These are phyloP conservation scores for Luehdorfia chinensis DNA, from an alignment of 1,140 invertebrate genomes.

Conservation along the genomic window DNA sequence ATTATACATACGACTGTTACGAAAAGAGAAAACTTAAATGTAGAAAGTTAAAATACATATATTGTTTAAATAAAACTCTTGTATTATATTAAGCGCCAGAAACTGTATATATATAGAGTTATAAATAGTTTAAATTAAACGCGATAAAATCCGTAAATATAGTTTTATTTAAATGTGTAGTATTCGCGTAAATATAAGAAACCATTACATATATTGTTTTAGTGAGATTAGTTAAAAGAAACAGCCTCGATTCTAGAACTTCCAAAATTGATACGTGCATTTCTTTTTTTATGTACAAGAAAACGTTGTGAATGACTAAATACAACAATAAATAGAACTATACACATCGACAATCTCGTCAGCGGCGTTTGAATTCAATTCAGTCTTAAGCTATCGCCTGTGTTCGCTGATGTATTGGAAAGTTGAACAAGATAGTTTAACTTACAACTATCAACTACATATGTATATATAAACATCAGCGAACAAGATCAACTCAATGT, in stretches of 20 bases:
- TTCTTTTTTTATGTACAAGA: conserved; percentile 13
- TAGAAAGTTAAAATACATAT: no score
- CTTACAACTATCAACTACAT: background rate
- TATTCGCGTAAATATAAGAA: no score
- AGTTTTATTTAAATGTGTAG: no score
- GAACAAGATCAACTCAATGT: background rate
- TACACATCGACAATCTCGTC: conserved; percentile 19
- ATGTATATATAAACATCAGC: background rate
- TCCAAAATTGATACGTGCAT: background rate
- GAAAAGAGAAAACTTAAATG: no score
- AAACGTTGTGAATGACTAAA: conserved; percentile 15
- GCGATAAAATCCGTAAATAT: no score
- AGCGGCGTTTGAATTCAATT: conserved; percentile 14
- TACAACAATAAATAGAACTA: conserved; percentile 27
- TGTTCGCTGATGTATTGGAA: background rate
- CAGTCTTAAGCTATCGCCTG: conserved; percentile 21
- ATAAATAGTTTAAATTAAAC: no score
- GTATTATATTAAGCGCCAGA: no score
- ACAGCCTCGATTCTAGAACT: background rate
- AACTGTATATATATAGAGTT: no score
- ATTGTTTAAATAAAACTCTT: no score
- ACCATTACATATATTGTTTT: no score
- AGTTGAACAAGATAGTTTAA: background rate
- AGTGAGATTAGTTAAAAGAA: no score
- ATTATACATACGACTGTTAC: no score